Conservation (phyloP, 2,113 vertebrate species). For the Aepyceros melampus region DNA sequence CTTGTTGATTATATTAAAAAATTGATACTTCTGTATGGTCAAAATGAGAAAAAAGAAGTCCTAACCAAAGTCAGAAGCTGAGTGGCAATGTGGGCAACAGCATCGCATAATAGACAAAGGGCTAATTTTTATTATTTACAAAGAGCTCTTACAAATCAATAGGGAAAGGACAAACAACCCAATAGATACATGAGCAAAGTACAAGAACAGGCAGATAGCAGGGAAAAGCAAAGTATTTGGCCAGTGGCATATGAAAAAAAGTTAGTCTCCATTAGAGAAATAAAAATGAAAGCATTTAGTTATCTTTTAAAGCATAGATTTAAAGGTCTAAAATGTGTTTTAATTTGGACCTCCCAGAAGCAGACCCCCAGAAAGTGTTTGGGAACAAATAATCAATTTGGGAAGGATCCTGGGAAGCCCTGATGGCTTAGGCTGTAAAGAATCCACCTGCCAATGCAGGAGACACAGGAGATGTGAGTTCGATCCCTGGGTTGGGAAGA, state of each 20-base stretch:
- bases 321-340: not conserved
- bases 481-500: not conserved
- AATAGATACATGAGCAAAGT: not conserved
- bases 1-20: not conserved
- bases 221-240: not conserved
- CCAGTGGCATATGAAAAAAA: not conserved
- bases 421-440: not conserved
- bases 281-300: not conserved
- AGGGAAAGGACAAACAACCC: slow-evolving; percentile 37
- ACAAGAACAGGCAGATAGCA: not conserved
- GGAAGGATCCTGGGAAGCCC: not conserved
- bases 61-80: not conserved
- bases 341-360: not conserved
- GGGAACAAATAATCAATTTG: no score
- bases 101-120: slow-evolving; percentile 30
- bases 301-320: not conserved
- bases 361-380: not conserved
- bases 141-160: slow-evolving; percentile 49
- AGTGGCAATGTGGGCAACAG: not conserved
- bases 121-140: slow-evolving; percentile 60
- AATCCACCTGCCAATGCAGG: not conserved
- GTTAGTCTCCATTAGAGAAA: not conserved
- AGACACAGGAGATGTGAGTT: not conserved
- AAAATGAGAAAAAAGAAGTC: not conserved
- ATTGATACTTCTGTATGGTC: not conserved